Evolutionary conservation across 2,888 invertebrate species (phyloP).

Genomic region (Drosophila kambysellisi): DNA sequence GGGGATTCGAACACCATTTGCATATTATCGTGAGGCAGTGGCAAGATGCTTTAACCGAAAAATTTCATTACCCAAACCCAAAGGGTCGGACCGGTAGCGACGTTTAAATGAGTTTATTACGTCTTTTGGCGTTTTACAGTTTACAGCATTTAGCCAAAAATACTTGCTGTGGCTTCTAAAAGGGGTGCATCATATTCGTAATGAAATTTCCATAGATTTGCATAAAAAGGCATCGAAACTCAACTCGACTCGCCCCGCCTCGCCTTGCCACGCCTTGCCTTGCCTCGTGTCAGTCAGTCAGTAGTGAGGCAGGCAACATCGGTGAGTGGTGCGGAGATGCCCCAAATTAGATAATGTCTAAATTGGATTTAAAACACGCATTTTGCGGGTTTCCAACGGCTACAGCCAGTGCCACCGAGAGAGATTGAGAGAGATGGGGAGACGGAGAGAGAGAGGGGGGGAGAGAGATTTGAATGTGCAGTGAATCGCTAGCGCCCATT

Average conservation of each 20-base stretch:
- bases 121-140: slow-evolving; percentile 66
- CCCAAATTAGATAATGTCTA: slow-evolving; percentile 84
- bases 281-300: not conserved
- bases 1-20: slow-evolving; percentile 61
- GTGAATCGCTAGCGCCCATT: slow-evolving; percentile 56
- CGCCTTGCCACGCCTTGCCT: slow-evolving; percentile 8
- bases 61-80: slow-evolving; percentile 79
- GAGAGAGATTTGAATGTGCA: slow-evolving; percentile 18
- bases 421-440: not conserved
- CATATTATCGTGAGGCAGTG: slow-evolving; percentile 63
- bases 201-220: slow-evolving; percentile 81
- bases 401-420: slow-evolving; percentile 4
- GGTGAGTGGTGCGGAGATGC: slow-evolving; percentile 68
- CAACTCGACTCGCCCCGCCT: slow-evolving; percentile 6
- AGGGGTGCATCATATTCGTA: slow-evolving; percentile 65
- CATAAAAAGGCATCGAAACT: slow-evolving; percentile 64
- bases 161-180: slow-evolving; percentile 29
- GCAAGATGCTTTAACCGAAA: slow-evolving; percentile 68
- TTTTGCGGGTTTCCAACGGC: slow-evolving; percentile 80
- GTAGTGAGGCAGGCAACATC: slow-evolving; percentile 6
- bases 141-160: slow-evolving; percentile 72
- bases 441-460: slow-evolving; percentile 3
- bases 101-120: slow-evolving; percentile 83
- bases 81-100: slow-evolving; percentile 42
- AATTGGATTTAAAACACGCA: slow-evolving; percentile 84